These are phyloP conservation scores for Drosophila arizonae DNA, from an alignment of 1,140 invertebrate genomes.

Conservation along the genomic window DNA sequence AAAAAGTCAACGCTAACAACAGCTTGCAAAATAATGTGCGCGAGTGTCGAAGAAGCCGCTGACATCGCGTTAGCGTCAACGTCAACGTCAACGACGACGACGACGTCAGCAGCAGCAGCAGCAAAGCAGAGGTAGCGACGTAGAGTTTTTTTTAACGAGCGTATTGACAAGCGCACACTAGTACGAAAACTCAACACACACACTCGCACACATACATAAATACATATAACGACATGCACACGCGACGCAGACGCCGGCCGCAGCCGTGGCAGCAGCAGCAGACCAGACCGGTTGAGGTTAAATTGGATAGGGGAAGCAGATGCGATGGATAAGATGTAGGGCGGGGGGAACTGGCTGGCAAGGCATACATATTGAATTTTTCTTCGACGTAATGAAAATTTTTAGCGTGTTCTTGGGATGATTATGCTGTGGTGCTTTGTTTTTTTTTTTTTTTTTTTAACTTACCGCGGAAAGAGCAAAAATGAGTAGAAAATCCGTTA, in stretches of 20 bases:
- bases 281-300: constrained; percentile 75
- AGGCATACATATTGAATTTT: constrained; percentile 77
- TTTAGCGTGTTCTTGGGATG: constrained; percentile 47
- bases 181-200: constrained; percentile 44
- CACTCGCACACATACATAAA: constrained; percentile 39
- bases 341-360: constrained; percentile 29
- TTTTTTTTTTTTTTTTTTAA: constrained; percentile 26
- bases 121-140: constrained; percentile 45
- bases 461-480: constrained; percentile 67
- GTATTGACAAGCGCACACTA: constrained; percentile 67
- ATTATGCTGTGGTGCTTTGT: constrained; percentile 1
- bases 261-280: constrained; percentile 55
- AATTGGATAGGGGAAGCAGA: constrained; percentile 75
- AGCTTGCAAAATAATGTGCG: constrained; percentile 74
- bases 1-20: constrained; percentile 50
- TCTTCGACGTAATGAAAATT: constrained; percentile 76
- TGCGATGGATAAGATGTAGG: constrained; percentile 29
- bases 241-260: constrained; percentile 62
- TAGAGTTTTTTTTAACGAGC: constrained; percentile 65
- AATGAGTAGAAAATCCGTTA: constrained; percentile 71
- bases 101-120: no score
- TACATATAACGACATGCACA: constrained; percentile 51
- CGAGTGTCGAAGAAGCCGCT: constrained; percentile 76
- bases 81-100: constrained; percentile 1
- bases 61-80: constrained; percentile 52